These are phyloP conservation scores for Rhagologus leucostigma DNA, from an alignment of 2,113 vertebrate species.

Conservation along the genomic window DNA sequence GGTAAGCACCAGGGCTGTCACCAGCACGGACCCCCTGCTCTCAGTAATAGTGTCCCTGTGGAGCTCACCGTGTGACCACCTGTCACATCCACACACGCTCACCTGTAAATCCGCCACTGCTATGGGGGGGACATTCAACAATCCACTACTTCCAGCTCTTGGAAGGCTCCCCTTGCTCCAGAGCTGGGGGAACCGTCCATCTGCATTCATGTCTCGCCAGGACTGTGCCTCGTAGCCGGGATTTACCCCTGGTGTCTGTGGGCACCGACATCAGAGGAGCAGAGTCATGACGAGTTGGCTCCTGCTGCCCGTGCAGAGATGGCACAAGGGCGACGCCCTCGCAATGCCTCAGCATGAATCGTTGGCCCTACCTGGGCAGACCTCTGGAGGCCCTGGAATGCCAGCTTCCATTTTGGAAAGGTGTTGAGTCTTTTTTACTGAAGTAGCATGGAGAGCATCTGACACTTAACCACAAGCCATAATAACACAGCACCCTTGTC, in stretches of 20 bases:
- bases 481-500: constrained; percentile 17
- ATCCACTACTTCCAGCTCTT: neutral
- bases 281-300: rapidly evolving
- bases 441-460: neutral
- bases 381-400: neutral
- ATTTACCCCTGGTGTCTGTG: rapidly evolving
- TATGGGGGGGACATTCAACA: no score
- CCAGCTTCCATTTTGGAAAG: neutral
- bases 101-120: neutral
- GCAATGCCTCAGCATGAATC: neutral
- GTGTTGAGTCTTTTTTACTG: neutral
- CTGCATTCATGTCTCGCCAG: rapidly evolving
- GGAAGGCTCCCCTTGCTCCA: neutral
- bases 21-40: neutral
- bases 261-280: neutral
- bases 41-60: rapidly evolving
- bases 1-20: neutral
- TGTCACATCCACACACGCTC: neutral
- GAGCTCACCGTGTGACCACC: neutral
- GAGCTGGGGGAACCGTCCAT: neutral
- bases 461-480: constrained; percentile 25
- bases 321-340: neutral
- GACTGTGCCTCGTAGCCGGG: neutral
- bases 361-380: neutral
- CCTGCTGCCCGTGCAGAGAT: neutral